phyloP scores from a whole-genome alignment of 2,888 invertebrate genomes.

The Eumacrocentrus americanus region DNA sequence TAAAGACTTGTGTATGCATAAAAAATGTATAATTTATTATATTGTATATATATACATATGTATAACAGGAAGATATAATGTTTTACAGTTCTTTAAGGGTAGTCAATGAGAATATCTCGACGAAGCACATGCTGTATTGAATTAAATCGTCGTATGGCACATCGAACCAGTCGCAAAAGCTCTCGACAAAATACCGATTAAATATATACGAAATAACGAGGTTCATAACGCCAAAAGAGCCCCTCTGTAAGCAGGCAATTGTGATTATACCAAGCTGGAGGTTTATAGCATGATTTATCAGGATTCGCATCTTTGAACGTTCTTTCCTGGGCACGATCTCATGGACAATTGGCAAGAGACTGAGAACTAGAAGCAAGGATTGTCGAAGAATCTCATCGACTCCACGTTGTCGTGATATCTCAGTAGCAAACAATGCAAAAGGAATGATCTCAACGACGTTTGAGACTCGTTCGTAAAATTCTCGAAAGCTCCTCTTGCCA shows the following conservation, averaged over 20 bases:
- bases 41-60: constrained; percentile 10
- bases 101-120: constrained; percentile 51
- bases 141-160: constrained; percentile 55
- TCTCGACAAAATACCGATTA: constrained; percentile 52
- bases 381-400: constrained; percentile 47
- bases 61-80: constrained; percentile 14
- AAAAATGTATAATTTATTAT: neutral
- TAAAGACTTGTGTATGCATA: neutral
- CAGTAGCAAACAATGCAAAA: constrained; percentile 53
- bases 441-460: constrained; percentile 51
- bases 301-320: constrained; percentile 42
- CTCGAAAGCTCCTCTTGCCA: constrained; percentile 47
- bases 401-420: constrained; percentile 50
- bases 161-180: constrained; percentile 55
- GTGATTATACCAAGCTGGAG: constrained; percentile 44
- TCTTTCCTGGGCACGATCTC: constrained; percentile 48
- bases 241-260: constrained; percentile 45
- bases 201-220: constrained; percentile 51
- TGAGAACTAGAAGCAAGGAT: constrained; percentile 44
- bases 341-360: constrained; percentile 48
- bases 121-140: constrained; percentile 55
- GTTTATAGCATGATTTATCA: constrained; percentile 44
- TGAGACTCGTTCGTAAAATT: constrained; percentile 53
- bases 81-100: constrained; percentile 50
- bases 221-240: constrained; percentile 49